These are phyloP conservation scores for Anoplopoma fimbria DNA, from an alignment of 2,113 vertebrate genomes.

Conservation along the genomic window DNA sequence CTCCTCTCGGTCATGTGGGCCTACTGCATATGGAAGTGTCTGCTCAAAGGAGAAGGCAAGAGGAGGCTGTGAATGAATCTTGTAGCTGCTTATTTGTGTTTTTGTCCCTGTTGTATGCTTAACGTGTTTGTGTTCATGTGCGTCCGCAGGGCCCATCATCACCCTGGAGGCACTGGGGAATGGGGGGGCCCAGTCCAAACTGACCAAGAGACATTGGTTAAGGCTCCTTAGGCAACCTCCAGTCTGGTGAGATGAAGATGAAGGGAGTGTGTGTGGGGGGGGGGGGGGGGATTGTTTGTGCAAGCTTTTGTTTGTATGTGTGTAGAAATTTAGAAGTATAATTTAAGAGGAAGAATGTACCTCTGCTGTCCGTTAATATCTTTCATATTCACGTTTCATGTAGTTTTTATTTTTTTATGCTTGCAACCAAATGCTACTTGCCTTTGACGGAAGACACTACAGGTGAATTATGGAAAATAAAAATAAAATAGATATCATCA, in stretches of 20 bases:
- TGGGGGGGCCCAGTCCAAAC: constrained; percentile 81
- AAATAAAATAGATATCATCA: too few species aligned
- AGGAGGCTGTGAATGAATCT: background rate
- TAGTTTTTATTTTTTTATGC: background rate
- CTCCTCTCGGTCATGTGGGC: constrained; percentile 92
- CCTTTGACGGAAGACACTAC: background rate
- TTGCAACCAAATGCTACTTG: constrained; percentile 9
- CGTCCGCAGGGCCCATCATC: constrained; percentile 86
- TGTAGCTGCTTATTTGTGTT: constrained; percentile 20
- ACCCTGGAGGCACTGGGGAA: constrained; percentile 86
- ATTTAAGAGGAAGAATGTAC: background rate
- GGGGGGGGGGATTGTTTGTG: constrained; percentile 15
- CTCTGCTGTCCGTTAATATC: background rate
- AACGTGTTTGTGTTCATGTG: constrained; percentile 21
- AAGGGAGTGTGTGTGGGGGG: background rate
- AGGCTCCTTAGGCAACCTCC: constrained; percentile 90
- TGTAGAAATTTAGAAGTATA: background rate
- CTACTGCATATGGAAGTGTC: constrained; percentile 92
- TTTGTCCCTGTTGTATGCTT: constrained; percentile 20
- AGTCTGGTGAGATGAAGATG: constrained; percentile 88
- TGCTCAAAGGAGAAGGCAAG: constrained; percentile 90
- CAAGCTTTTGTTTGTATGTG: background rate
- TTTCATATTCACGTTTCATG: background rate
- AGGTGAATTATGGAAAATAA: background rate
- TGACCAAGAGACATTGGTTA: constrained; percentile 90